Percentiles rank a stretch among this genome's conserved stretches.
Evolutionary conservation across 1,140 invertebrate species (phyloP).

Genomic region (Globodera ellingtonae): DNA sequence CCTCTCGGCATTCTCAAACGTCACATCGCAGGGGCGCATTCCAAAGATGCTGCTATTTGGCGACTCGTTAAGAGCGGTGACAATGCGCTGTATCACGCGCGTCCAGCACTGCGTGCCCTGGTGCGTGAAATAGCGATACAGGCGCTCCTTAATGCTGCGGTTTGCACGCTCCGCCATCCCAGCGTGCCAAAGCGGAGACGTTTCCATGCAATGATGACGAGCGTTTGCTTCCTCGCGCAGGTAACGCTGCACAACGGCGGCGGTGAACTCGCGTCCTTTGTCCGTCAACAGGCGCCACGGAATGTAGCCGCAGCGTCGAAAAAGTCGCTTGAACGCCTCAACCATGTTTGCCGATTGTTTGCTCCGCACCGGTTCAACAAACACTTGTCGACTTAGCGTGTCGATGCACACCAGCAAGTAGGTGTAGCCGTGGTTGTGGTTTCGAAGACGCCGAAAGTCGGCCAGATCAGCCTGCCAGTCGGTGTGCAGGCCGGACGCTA

Average conservation of each 20-base stretch:
- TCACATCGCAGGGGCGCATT: conserved; percentile 33
- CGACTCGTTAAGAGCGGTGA: conserved; percentile 34
- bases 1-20: conserved; percentile 23
- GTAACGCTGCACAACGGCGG: conserved; percentile 19
- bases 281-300: conserved; percentile 41
- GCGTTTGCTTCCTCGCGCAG: conserved; percentile 40
- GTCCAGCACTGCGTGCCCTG: conserved; percentile 39
- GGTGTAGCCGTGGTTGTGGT: conserved; percentile 20
- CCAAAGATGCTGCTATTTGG: conserved; percentile 31
- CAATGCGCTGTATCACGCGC: conserved; percentile 37
- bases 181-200: conserved; percentile 41
- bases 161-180: conserved; percentile 42
- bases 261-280: conserved; percentile 35
- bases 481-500: conserved; percentile 31
- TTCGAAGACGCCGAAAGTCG: conserved; percentile 1
- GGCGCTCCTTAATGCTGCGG: conserved; percentile 34
- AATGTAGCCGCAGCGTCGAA: background rate
- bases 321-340: conserved; percentile 30
- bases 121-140: conserved; percentile 44
- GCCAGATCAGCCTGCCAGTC: conserved; percentile 44
- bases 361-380: conserved; percentile 32
- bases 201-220: conserved; percentile 7
- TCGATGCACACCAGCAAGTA: conserved; percentile 43
- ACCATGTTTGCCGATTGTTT: conserved; percentile 30
- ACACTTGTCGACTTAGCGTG: conserved; percentile 37